These are phyloP conservation scores for Spodoptera frugiperda DNA, from an alignment of 1,140 invertebrate genomes.

Conservation along the genomic window DNA sequence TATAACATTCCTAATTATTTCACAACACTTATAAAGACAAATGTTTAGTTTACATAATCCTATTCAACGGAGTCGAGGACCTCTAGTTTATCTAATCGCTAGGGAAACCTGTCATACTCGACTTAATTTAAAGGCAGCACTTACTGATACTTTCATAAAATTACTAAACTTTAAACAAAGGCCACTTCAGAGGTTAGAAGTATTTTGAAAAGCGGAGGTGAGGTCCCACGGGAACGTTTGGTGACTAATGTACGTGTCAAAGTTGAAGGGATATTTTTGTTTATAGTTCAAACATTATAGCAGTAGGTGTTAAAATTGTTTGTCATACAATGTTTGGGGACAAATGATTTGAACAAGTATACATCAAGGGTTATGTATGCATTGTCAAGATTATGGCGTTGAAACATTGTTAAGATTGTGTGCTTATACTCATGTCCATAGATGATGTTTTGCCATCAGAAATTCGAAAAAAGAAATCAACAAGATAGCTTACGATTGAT, in stretches of 20 bases:
- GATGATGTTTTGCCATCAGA: too few species aligned
- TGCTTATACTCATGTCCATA: too few species aligned
- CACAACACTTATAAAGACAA: not conserved
- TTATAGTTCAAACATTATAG: not conserved
- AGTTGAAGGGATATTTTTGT: not conserved
- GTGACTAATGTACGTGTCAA: slow-evolving; percentile 6
- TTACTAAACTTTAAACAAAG: slow-evolving; percentile 33
- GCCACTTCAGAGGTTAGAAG: not conserved
- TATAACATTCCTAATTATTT: too few species aligned
- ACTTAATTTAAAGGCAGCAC: slow-evolving; percentile 22
- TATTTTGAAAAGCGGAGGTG: not conserved
- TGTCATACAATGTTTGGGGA: too few species aligned
- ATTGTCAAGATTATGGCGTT: too few species aligned
- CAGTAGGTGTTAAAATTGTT: too few species aligned
- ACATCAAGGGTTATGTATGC: too few species aligned
- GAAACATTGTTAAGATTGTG: too few species aligned
- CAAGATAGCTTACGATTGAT: too few species aligned
- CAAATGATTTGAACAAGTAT: not conserved
- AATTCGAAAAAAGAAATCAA: too few species aligned
- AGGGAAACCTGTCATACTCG: slow-evolving; percentile 21
- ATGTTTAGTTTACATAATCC: slow-evolving; percentile 10
- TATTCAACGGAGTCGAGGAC: slow-evolving; percentile 2
- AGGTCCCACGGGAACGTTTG: slow-evolving; percentile 18
- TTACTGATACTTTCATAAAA: slow-evolving; percentile 29
- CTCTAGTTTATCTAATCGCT: slow-evolving; percentile 17